Percentiles rank a stretch among this genome's conserved stretches.
Evolutionary conservation across 2,888 invertebrate species (phyloP).

Genomic region (Apodemia mormo): DNA sequence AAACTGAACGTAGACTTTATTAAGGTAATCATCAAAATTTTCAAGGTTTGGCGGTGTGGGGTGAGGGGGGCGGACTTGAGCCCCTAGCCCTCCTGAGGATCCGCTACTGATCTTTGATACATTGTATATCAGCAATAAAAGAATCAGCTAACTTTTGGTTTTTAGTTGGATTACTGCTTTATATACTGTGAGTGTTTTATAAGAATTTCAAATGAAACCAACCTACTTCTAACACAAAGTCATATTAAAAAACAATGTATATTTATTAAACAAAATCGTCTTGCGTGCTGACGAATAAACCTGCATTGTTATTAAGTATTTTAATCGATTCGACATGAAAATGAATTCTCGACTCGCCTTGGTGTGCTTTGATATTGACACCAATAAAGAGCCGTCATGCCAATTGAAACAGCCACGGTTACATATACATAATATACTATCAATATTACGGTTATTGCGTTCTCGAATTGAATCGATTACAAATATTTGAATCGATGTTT

Average conservation of each 20-base stretch:
- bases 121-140: no score
- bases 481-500: background rate
- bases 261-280: conserved; percentile 31
- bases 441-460: conserved; percentile 26
- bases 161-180: no score
- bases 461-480: background rate
- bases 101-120: no score
- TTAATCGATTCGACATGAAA: conserved; percentile 47
- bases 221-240: background rate
- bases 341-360: conserved; percentile 41
- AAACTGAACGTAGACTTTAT: no score
- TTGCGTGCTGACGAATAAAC: conserved; percentile 35
- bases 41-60: no score
- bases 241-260: conserved; percentile 25
- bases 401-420: conserved; percentile 35
- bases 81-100: no score
- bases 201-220: background rate
- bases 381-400: conserved; percentile 39
- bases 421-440: conserved; percentile 22
- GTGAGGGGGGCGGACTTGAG: no score
- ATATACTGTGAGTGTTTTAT: no score
- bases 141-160: no score
- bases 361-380: conserved; percentile 45
- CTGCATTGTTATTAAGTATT: conserved; percentile 39
- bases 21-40: no score